Conservation (phyloP, 2,888 invertebrate species). For the Dolichomitus sp. region DNA sequence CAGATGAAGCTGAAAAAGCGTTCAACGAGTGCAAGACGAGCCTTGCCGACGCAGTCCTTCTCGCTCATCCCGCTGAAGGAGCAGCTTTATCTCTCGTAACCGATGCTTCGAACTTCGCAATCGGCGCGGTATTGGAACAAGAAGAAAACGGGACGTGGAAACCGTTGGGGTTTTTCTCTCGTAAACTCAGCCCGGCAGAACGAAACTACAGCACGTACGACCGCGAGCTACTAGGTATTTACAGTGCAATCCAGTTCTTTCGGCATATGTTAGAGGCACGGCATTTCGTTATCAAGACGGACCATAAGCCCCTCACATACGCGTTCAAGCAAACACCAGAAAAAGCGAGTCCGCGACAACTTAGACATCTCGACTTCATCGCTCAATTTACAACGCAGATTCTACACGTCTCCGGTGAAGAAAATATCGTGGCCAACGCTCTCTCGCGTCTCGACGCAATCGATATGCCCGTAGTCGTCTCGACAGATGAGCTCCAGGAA, state of each 20-base stretch:
- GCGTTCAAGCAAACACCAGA: conserved; percentile 34
- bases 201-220: conserved; percentile 70
- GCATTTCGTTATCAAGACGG: conserved; percentile 30
- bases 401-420: conserved; percentile 4
- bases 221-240: conserved; percentile 46
- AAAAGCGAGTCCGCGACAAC: conserved; percentile 33
- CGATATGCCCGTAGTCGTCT: conserved; percentile 35
- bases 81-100: neutral
- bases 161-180: conserved; percentile 32
- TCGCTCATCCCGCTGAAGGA: neutral
- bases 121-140: conserved; percentile 27
- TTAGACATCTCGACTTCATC: conserved; percentile 43
- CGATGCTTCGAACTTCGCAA: conserved; percentile 18
- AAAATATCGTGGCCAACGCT: conserved; percentile 41
- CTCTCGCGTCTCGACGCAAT: conserved; percentile 49
- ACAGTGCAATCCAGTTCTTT: conserved; percentile 27
- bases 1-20: neutral
- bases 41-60: conserved; percentile 9
- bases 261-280: conserved; percentile 17
- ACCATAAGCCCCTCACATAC: conserved; percentile 44
- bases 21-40: conserved; percentile 4
- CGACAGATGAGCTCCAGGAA: conserved; percentile 32
- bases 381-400: conserved; percentile 45
- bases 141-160: neutral
- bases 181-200: conserved; percentile 55